phyloP scores from a whole-genome alignment of 2,888 invertebrate genomes.

The Lypha dubia region DNA sequence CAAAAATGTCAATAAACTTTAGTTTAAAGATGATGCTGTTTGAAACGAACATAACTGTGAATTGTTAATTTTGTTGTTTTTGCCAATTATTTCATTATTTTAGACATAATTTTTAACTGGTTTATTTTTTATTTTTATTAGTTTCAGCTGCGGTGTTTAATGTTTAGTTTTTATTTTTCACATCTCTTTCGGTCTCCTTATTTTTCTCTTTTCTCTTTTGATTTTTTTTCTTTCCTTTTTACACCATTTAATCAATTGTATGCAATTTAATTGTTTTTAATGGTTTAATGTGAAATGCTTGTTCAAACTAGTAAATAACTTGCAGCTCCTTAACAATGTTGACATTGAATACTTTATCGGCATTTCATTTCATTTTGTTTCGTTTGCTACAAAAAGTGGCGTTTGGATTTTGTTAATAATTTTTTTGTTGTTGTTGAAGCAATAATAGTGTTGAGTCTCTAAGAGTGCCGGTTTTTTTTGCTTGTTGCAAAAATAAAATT shows the following conservation, averaged over 20 bases:
- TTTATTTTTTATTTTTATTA: conserved; percentile 40
- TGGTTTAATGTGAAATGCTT: conserved; percentile 14
- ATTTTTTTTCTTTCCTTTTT: background rate
- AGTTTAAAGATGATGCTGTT: conserved; percentile 30
- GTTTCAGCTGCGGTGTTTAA: conserved; percentile 10
- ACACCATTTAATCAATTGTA: background rate
- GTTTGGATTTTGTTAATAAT: conserved; percentile 3
- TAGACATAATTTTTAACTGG: conserved; percentile 37
- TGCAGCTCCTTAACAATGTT: conserved; percentile 61
- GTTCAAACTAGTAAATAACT: conserved; percentile 56
- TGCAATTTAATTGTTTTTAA: background rate
- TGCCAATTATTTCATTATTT: conserved; percentile 41
- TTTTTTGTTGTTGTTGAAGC: conserved; percentile 9
- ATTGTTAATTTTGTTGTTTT: conserved; percentile 41
- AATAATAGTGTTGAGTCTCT: background rate
- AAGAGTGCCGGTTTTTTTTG: background rate
- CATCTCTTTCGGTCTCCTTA: too few relatives aligned
- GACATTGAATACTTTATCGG: conserved; percentile 61
- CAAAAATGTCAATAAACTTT: conserved; percentile 63
- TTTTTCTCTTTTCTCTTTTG: background rate
- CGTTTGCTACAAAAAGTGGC: background rate
- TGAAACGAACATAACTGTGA: conserved; percentile 48
- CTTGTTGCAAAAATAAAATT: background rate
- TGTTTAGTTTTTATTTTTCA: background rate
- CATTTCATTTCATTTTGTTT: conserved; percentile 33